Percentiles rank a stretch among this genome's conserved stretches.
phyloP scores from a whole-genome alignment of 2,797 vertebrate species.

The Gobionotothen gibberifrons region DNA sequence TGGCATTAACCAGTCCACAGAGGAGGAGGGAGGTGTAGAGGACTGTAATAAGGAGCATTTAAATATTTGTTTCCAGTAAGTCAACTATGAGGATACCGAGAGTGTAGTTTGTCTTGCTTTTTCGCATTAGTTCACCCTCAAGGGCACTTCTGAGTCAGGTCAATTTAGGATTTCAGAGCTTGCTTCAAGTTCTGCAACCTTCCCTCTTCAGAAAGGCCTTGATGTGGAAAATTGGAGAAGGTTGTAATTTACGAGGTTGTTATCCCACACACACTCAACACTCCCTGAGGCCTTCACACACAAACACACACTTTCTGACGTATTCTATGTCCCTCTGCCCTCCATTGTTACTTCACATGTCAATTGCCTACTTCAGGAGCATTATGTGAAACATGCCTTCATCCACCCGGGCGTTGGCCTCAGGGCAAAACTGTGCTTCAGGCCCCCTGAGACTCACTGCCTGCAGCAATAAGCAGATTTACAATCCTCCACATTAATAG shows the following conservation, averaged over 20 bases:
- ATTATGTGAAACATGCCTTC: conserved; percentile 3
- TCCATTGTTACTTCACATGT: neutral
- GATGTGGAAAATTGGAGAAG: conserved; percentile 74
- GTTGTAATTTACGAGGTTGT: conserved; percentile 67
- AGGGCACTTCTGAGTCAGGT: conserved; percentile 42
- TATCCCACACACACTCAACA: conserved; percentile 27
- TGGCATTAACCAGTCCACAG: conserved; percentile 61
- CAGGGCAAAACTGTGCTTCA: neutral
- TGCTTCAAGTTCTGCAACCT: conserved; percentile 46
- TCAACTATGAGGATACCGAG: conserved; percentile 3
- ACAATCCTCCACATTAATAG: conserved; percentile 3
- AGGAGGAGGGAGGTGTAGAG: conserved; percentile 9
- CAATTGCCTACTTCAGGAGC: conserved; percentile 5
- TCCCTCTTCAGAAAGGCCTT: conserved; percentile 55
- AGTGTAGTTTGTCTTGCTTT: conserved; percentile 39
- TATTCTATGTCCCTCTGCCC: conserved; percentile 10
- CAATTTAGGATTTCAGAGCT: conserved; percentile 41
- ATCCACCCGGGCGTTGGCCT: neutral
- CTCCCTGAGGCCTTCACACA: neutral
- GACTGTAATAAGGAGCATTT: neutral
- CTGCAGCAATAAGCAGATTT: conserved; percentile 1
- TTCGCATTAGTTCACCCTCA: conserved; percentile 37
- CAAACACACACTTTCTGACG: conserved; percentile 16
- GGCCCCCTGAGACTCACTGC: neutral
- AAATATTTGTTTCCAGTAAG: conserved; percentile 5